Evolutionary conservation across 2,797 vertebrate species (phyloP).

Genomic region (Karalla daura): DNA sequence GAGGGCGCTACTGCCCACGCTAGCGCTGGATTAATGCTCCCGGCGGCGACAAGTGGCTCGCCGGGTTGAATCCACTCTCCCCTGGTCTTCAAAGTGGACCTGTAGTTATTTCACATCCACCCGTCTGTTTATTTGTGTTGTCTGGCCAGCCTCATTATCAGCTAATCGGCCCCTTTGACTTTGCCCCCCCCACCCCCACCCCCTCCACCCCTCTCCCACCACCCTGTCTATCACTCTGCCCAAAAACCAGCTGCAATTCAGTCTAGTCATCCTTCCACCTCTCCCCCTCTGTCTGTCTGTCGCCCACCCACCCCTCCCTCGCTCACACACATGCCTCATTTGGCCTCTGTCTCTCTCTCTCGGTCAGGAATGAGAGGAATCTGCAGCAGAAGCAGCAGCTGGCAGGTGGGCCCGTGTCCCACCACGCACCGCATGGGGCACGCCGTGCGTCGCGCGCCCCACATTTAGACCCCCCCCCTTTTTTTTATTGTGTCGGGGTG

Average conservation of each 20-base stretch:
- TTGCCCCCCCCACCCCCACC: neutral
- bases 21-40: slow-evolving; percentile 13
- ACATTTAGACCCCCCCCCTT: slow-evolving; percentile 47
- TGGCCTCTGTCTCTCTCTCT: slow-evolving; percentile 24
- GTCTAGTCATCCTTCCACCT: too few species aligned
- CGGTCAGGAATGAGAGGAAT: slow-evolving; percentile 80
- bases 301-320: neutral
- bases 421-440: slow-evolving; percentile 55
- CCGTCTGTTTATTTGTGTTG: neutral
- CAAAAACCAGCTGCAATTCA: too few species aligned
- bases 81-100: neutral
- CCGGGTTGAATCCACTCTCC: neutral
- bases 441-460: slow-evolving; percentile 25
- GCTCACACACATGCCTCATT: neutral
- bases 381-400: slow-evolving; percentile 77
- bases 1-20: slow-evolving; percentile 67
- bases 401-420: slow-evolving; percentile 73
- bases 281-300: neutral
- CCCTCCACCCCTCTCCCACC: neutral
- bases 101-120: neutral
- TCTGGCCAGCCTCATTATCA: neutral
- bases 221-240: too few species aligned
- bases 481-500: slow-evolving; percentile 63
- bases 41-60: slow-evolving; percentile 52
- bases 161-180: neutral